Evolutionary conservation across 1,140 invertebrate genomes (phyloP).

Genomic region (Drosophila chauvacae): DNA sequence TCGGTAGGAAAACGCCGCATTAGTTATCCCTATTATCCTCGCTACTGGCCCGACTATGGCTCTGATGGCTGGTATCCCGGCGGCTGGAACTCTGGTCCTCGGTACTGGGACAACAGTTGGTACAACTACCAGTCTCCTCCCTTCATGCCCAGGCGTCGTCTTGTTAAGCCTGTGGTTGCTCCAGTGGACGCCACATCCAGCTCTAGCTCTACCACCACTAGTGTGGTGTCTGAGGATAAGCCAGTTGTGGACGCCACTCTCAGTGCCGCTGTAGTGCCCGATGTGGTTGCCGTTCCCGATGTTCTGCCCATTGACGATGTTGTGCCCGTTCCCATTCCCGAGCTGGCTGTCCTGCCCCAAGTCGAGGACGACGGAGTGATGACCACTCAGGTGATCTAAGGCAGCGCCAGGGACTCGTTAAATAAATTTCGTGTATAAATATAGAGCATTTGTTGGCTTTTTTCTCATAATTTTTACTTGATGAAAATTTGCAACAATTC

Average conservation of each 20-base stretch:
- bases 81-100: conserved; percentile 26
- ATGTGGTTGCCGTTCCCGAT: conserved; percentile 8
- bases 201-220: conserved; percentile 13
- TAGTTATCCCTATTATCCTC: conserved; percentile 23
- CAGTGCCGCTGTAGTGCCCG: conserved; percentile 3
- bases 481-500: background rate
- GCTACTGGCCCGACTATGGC: conserved; percentile 44
- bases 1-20: conserved; percentile 9
- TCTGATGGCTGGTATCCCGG: conserved; percentile 26
- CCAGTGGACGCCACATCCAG: background rate
- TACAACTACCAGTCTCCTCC: conserved; percentile 11
- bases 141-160: conserved; percentile 11
- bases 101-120: conserved; percentile 40
- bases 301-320: conserved; percentile 7
- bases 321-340: conserved; percentile 10
- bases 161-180: conserved; percentile 10
- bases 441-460: conserved; percentile 3
- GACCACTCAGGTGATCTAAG: conserved; percentile 29
- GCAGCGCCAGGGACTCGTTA: background rate
- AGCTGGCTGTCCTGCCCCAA: conserved; percentile 4
- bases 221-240: background rate
- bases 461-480: background rate
- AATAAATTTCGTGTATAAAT: conserved; percentile 32
- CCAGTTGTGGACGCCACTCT: conserved; percentile 5
- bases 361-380: background rate